phyloP scores from a whole-genome alignment of 2,113 vertebrate genomes.

The Hucho hucho region DNA sequence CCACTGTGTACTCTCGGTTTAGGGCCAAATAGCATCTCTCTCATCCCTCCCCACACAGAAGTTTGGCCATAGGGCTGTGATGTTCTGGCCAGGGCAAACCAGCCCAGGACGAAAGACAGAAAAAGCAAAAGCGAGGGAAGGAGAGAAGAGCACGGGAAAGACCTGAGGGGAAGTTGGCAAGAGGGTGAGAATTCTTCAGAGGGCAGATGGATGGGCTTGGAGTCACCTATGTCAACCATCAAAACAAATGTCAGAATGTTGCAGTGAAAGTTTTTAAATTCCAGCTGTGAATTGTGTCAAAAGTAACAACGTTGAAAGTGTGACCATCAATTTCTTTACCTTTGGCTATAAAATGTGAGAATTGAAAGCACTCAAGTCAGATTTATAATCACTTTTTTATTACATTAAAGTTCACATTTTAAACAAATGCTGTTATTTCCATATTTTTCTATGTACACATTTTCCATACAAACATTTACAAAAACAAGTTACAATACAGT shows the following conservation, averaged over 20 bases:
- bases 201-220: constrained; percentile 25
- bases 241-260: not conserved
- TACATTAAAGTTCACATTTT: constrained; percentile 63
- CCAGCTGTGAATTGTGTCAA: not conserved
- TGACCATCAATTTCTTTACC: not conserved
- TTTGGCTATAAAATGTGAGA: constrained; percentile 7
- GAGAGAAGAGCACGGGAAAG: constrained; percentile 39
- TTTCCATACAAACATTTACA: constrained; percentile 71
- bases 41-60: constrained; percentile 5
- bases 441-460: constrained; percentile 74
- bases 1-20: too few relatives aligned
- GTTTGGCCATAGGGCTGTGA: constrained; percentile 68
- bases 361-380: not conserved
- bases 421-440: constrained; percentile 54
- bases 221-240: not conserved
- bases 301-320: not conserved
- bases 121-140: constrained; percentile 45
- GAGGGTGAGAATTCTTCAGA: constrained; percentile 17
- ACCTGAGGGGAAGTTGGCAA: constrained; percentile 42
- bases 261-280: not conserved
- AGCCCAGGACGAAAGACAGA: constrained; percentile 55
- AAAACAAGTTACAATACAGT: constrained; percentile 32
- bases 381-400: constrained; percentile 44
- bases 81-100: constrained; percentile 50
- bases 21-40: too few relatives aligned